phyloP scores from a whole-genome alignment of 2,888 invertebrate genomes.

The Archaeoteleia sp. region DNA sequence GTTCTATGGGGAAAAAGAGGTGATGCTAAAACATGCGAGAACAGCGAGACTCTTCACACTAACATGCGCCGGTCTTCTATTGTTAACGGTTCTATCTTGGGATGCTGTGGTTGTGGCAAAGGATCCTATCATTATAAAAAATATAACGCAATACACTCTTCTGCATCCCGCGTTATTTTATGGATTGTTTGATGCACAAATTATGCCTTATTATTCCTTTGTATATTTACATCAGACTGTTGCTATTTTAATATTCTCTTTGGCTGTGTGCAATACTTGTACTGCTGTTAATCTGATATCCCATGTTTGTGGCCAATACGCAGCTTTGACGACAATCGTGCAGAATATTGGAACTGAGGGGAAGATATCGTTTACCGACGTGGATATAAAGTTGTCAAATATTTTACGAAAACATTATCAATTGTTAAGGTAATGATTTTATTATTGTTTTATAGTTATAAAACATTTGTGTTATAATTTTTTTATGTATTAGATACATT shows the following conservation, averaged over 20 bases:
- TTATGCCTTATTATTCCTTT: conserved; percentile 3
- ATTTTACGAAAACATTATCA: conserved; percentile 15
- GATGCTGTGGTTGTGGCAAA: not conserved
- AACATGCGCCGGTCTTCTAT: not conserved
- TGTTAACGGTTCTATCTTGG: not conserved
- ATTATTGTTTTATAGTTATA: too few species aligned
- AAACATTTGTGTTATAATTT: too few species aligned
- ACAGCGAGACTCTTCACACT: not conserved
- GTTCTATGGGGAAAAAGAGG: not conserved
- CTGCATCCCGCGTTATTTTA: conserved; percentile 21
- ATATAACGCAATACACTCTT: conserved; percentile 16
- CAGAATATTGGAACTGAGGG: not conserved
- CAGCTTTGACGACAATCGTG: conserved; percentile 9
- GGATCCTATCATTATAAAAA: not conserved
- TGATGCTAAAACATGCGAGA: conserved; percentile 16
- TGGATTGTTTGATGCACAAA: conserved; percentile 13
- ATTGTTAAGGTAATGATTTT: conserved; percentile 17
- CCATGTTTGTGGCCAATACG: conserved; percentile 29
- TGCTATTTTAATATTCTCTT: conserved; percentile 1
- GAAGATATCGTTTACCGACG: not conserved
- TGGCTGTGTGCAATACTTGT: conserved; percentile 25
- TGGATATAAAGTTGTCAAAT: not conserved
- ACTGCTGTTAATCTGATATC: conserved; percentile 22
- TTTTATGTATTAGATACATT: too few species aligned
- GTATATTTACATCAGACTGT: conserved; percentile 7